Evolutionary conservation across 2,888 invertebrate genomes (phyloP).

Genomic region (Polia nebulosa): DNA sequence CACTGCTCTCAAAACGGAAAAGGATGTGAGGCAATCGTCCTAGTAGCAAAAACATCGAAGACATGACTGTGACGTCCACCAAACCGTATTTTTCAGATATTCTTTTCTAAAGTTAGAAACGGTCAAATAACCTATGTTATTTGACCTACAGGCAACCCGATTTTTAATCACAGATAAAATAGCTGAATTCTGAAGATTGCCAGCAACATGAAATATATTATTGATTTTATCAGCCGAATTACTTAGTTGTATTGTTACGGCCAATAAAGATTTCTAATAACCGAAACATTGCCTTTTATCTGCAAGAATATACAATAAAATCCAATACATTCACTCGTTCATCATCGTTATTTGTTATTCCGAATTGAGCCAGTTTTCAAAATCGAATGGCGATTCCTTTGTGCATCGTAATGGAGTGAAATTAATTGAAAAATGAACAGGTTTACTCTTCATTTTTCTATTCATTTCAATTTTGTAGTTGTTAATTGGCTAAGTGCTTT

Average conservation of each 20-base stretch:
- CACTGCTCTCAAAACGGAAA: too few species aligned
- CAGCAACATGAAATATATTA: background rate
- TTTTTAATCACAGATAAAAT: background rate
- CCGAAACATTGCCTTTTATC: background rate
- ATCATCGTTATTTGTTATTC: slow-evolving; percentile 4
- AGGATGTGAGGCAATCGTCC: too few species aligned
- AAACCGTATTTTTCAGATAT: too few species aligned
- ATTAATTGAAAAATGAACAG: too few species aligned
- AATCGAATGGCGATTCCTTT: slow-evolving; percentile 27
- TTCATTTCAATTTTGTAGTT: slow-evolving; percentile 41
- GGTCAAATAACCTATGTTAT: background rate
- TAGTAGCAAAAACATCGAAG: too few species aligned
- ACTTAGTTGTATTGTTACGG: background rate
- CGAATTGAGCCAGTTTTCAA: background rate
- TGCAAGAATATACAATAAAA: background rate
- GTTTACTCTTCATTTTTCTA: slow-evolving; percentile 53
- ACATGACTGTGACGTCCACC: too few species aligned
- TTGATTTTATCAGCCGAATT: background rate
- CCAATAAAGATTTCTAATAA: background rate
- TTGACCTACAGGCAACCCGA: background rate
- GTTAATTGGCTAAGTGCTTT: slow-evolving; percentile 28
- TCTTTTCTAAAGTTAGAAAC: too few species aligned
- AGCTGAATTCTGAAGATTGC: background rate
- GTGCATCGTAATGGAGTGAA: slow-evolving; percentile 37
- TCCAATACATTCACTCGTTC: slow-evolving; percentile 6